These are phyloP conservation scores for Pachydiplax longipennis DNA, from an alignment of 2,888 invertebrate genomes.

Conservation along the genomic window DNA sequence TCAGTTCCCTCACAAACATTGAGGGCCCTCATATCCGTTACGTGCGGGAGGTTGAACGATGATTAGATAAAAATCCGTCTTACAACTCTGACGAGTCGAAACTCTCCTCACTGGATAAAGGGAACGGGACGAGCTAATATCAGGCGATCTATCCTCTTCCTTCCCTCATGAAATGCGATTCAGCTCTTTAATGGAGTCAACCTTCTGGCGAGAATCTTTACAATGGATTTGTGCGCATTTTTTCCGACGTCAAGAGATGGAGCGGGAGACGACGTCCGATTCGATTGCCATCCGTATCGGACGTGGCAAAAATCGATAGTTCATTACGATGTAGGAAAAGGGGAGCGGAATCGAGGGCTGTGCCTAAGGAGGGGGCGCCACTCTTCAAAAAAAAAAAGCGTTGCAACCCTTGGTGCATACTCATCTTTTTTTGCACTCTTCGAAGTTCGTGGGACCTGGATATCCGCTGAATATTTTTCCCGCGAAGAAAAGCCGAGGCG, in stretches of 20 bases:
- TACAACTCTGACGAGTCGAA: no score
- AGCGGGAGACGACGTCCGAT: not conserved
- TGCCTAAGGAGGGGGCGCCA: not conserved
- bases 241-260: not conserved
- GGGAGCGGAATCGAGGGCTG: not conserved
- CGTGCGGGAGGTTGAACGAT: no score
- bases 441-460: not conserved
- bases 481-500: not conserved
- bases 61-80: no score
- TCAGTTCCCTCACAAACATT: no score
- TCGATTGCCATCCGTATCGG: conserved; percentile 39
- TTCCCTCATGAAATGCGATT: no score
- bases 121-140: no score
- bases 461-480: not conserved
- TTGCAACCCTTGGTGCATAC: not conserved
- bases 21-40: no score
- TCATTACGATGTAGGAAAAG: not conserved
- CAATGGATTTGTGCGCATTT: not conserved
- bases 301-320: conserved; percentile 14
- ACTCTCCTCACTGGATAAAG: no score
- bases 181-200: no score
- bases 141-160: no score
- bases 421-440: not conserved
- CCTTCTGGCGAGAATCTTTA: not conserved
- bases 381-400: not conserved